Evolutionary conservation across 2,797 vertebrate species (phyloP).

Genomic region (Acropternis orthonyx): DNA sequence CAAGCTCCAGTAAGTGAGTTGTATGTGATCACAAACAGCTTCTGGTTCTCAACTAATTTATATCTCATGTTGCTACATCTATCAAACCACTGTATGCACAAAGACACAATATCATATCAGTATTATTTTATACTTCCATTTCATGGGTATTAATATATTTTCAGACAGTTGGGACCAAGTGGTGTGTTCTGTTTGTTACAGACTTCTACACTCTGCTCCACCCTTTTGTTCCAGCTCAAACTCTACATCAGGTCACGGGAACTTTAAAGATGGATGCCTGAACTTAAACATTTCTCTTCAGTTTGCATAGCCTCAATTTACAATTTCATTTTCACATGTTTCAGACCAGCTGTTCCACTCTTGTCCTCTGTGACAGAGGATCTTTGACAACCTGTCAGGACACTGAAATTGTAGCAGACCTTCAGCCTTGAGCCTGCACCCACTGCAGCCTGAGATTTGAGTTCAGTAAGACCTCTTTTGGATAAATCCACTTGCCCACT

Average conservation of each 20-base stretch:
- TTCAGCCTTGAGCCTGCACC: not conserved
- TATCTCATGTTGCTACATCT: not conserved
- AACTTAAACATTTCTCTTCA: not conserved
- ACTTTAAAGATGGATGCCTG: not conserved
- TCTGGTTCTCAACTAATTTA: not conserved
- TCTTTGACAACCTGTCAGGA: not conserved
- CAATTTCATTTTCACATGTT: not conserved
- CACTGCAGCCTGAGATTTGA: not conserved
- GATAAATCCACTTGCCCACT: not conserved
- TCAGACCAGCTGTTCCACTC: not conserved
- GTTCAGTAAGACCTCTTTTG: not conserved
- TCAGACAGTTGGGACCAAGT: not conserved
- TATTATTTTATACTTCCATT: not conserved
- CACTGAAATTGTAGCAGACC: not conserved
- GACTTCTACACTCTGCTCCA: not conserved
- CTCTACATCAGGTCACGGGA: not conserved
- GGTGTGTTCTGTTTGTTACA: accelerated
- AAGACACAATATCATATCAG: not conserved
- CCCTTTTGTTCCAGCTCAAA: not conserved
- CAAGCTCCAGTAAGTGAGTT: not conserved
- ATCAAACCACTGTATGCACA: not conserved
- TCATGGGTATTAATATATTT: not conserved
- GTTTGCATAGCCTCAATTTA: not conserved
- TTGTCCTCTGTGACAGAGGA: not conserved
- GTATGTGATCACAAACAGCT: not conserved